A percentile compares a stretch with the other conserved stretches of the same genome.
Evolutionary conservation across 2,113 vertebrate genomes (phyloP).

Genomic region (Misgurnus mizolepis): DNA sequence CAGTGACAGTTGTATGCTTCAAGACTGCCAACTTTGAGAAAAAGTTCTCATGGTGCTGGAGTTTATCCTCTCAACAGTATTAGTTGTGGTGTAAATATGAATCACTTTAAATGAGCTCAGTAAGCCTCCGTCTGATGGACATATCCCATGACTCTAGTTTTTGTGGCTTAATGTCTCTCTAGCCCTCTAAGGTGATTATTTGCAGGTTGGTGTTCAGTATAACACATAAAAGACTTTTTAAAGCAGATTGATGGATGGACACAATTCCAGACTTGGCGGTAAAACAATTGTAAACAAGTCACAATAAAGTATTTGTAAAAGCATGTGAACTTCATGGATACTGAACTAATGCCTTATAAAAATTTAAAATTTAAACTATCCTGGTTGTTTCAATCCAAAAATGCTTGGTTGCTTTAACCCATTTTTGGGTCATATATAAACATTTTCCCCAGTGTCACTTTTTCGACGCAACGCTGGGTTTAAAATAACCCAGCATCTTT

Average conservation of each 20-base stretch:
- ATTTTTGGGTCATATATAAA: too few species aligned
- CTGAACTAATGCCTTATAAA: neutral
- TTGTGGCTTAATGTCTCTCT: conserved; percentile 58
- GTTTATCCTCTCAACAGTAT: conserved; percentile 53
- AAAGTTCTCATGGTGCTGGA: conserved; percentile 31
- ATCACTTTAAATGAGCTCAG: conserved; percentile 65
- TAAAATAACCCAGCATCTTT: too few species aligned
- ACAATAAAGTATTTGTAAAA: conserved; percentile 37
- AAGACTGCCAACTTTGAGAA: neutral
- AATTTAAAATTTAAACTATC: too few species aligned
- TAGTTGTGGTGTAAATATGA: conserved; percentile 54
- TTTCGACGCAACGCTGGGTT: too few species aligned
- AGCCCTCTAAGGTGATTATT: conserved; percentile 51
- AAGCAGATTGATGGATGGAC: conserved; percentile 28
- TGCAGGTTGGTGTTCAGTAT: conserved; percentile 7
- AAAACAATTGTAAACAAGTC: neutral
- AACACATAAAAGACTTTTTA: conserved; percentile 11
- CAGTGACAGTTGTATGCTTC: neutral
- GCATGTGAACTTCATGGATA: neutral
- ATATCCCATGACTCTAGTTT: conserved; percentile 58
- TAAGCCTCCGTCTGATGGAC: conserved; percentile 56
- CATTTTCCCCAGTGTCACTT: too few species aligned
- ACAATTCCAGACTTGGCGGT: neutral
- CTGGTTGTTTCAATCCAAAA: too few species aligned
- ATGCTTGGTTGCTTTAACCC: too few species aligned